Conservation (phyloP, 2,113 vertebrate species). For the Rutilus rutilus region DNA sequence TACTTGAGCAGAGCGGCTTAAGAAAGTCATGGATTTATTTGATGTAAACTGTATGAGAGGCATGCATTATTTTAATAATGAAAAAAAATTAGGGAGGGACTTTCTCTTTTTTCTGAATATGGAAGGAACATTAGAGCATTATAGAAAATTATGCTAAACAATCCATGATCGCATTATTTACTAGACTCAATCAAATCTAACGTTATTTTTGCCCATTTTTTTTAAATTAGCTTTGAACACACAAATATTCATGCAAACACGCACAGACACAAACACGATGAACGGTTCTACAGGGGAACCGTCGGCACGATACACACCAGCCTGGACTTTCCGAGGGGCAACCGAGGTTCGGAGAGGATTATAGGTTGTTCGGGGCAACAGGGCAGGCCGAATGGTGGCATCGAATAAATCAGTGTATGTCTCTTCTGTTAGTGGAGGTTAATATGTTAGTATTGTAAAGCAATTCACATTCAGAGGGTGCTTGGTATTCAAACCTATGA, state of each 20-base stretch:
- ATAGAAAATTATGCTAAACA: background rate
- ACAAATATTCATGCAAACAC: constrained; percentile 14
- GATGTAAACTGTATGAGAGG: background rate
- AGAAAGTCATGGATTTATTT: background rate
- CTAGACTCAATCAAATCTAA: background rate
- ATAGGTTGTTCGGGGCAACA: constrained; percentile 59
- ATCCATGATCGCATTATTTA: background rate
- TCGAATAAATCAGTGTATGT: constrained; percentile 53
- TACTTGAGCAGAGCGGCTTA: background rate
- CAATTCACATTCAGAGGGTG: constrained; percentile 3
- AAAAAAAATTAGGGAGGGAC: background rate
- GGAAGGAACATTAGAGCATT: constrained; percentile 9
- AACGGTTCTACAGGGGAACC: constrained; percentile 13
- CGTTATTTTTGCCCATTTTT: background rate
- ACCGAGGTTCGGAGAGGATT: constrained; percentile 53
- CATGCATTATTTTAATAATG: background rate
- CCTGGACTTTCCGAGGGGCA: constrained; percentile 40
- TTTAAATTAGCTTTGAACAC: background rate
- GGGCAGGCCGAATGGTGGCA: constrained; percentile 56
- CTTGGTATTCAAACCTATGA: constrained; percentile 2
- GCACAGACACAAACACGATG: constrained; percentile 28
- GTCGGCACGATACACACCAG: constrained; percentile 59
- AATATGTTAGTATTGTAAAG: constrained; percentile 56
- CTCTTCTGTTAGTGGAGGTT: constrained; percentile 63
- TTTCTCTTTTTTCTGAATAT: background rate